Conservation (phyloP, 2,797 vertebrate genomes). For the Microchirus variegatus region DNA sequence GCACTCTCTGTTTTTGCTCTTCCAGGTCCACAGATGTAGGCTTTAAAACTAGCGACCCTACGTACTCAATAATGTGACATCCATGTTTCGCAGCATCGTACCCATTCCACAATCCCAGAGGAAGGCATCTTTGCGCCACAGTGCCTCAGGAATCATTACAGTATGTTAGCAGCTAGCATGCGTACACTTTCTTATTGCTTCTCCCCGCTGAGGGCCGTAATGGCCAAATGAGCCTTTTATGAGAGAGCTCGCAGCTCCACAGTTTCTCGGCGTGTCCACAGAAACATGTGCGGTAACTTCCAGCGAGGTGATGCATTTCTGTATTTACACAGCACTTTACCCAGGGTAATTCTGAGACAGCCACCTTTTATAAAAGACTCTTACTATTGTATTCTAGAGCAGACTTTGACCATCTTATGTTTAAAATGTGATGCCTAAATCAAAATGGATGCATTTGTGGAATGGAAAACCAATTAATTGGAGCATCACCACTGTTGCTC, state of each 20-base stretch:
- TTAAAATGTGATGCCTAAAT: too few relatives aligned
- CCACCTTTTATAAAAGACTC: too few relatives aligned
- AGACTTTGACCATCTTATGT: too few relatives aligned
- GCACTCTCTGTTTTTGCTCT: background rate
- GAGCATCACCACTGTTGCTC: too few relatives aligned
- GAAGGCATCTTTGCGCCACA: conserved; percentile 18
- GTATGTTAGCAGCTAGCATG: conserved; percentile 14
- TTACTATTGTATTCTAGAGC: too few relatives aligned
- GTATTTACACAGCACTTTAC: background rate
- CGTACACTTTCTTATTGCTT: background rate
- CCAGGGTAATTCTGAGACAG: too few relatives aligned
- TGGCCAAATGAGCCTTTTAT: conserved; percentile 22
- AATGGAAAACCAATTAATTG: too few relatives aligned
- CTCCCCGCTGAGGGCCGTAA: conserved; percentile 14
- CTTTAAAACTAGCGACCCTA: conserved; percentile 16
- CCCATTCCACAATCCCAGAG: background rate
- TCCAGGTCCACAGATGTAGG: conserved; percentile 4
- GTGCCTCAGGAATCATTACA: conserved; percentile 37
- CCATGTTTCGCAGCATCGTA: conserved; percentile 24
- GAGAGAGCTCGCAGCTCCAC: conserved; percentile 9
- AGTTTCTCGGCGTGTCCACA: background rate
- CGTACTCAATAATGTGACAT: conserved; percentile 43
- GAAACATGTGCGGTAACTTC: conserved; percentile 5
- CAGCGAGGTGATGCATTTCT: background rate
- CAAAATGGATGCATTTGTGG: too few relatives aligned